Base-by-base conservation (phyloP, 2,797 vertebrate species). In the Enteromius argenteus region DNA sequence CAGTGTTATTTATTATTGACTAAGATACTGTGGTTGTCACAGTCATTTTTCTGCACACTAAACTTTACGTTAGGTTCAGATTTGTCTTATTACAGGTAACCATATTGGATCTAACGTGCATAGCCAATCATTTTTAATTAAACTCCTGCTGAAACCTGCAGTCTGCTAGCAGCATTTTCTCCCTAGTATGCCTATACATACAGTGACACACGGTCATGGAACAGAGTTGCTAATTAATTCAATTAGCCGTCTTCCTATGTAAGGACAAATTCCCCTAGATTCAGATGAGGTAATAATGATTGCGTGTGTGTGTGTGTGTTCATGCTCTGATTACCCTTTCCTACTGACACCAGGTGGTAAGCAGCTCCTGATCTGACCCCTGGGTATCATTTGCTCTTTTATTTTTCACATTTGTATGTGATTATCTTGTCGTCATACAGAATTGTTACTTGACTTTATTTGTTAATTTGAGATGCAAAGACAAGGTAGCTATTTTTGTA, bases 241-340 rank as follows among this genome's bases (percentile, higher is more conserved):
- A 96, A 93, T 94, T 94, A 96, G 91, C 93, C 91, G 91, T 94
- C 95, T 91, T 92, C 89, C 89, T 91, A 93, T 95, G 92, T 93
- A 83, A 91, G 95, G 91, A 91, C 86, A 67, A 87, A 85, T 91
- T 89, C 90, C 92, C 92, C 89, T 91, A 93, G 91, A 95, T 94
- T 94, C 93, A 94, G 95, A 95, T 94, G 90, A 92, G 91, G 94
- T 95, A 94, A 94, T 92, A 93, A 94, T 94, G 91, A 91, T 94
- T 72, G 15, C 39, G 39, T 72, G 39, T 73, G 46, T 64, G 67
- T 75, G 46, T 93, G 90, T 92, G 90, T 90, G 88, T 94, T 92
- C 94, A 92, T 94, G 92, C 88, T 90, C 94, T 94, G 93, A 92
- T 94, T 91, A 91, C 89, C 87, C 89, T 87, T 88, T 91, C 2